These are phyloP conservation scores for Luperina nickerlii DNA, from an alignment of 2,888 invertebrate species.

Conservation along the genomic window DNA sequence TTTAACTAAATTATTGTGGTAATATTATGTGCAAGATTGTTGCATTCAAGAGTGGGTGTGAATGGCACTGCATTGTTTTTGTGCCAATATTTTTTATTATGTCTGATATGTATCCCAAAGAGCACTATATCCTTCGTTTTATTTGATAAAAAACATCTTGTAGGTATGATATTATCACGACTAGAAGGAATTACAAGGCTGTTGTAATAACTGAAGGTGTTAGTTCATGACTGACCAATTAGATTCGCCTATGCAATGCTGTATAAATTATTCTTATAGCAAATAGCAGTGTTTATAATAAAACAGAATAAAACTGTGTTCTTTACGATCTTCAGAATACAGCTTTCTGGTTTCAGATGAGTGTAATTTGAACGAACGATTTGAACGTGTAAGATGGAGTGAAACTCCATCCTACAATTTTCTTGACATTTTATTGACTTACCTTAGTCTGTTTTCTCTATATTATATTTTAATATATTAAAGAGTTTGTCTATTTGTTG, in stretches of 20 bases:
- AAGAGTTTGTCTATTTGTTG: conserved; percentile 72
- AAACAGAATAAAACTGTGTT: conserved; percentile 13
- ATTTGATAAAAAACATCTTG: conserved; percentile 9
- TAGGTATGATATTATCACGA: conserved; percentile 25
- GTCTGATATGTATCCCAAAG: conserved; percentile 31
- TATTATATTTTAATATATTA: conserved; percentile 27
- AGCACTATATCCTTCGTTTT: background rate
- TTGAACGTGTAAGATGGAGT: background rate
- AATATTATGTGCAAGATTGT: conserved; percentile 76
- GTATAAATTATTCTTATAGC: conserved; percentile 8
- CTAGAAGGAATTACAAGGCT: conserved; percentile 14
- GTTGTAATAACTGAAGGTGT: conserved; percentile 24
- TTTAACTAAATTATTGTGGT: conserved; percentile 77
- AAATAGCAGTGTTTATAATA: conserved; percentile 27
- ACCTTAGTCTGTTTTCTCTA: background rate
- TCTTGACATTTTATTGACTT: background rate
- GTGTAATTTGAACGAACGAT: conserved; percentile 11
- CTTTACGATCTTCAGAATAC: conserved; percentile 1
- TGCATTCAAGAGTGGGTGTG: conserved; percentile 66
- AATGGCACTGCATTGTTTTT: conserved; percentile 53
- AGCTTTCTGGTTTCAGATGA: conserved; percentile 3
- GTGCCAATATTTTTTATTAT: conserved; percentile 42
- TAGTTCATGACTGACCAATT: conserved; percentile 41
- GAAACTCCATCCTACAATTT: background rate
- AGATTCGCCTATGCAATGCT: conserved; percentile 23